Evolutionary conservation across 2,888 invertebrate genomes (phyloP).

Genomic region (Callinectes sapidus): DNA sequence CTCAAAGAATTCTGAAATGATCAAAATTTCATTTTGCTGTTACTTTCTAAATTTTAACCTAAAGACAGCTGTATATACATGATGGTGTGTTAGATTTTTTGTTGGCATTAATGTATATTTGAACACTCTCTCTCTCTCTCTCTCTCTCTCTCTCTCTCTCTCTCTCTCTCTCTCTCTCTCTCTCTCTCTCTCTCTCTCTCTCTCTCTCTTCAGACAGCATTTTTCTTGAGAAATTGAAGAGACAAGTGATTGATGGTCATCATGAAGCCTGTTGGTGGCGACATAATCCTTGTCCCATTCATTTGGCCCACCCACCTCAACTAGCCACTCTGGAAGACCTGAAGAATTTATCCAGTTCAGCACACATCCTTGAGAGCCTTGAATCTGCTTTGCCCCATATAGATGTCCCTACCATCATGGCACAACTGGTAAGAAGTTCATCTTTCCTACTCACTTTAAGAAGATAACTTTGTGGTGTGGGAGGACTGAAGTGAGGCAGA

Average conservation of each 20-base stretch:
- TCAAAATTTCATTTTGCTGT: not conserved
- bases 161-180: slow-evolving; percentile 16
- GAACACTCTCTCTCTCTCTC: not conserved
- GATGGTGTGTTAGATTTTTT: not conserved
- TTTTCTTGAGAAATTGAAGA: slow-evolving; percentile 8
- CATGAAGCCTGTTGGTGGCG: slow-evolving; percentile 58
- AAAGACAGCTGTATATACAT: not conserved
- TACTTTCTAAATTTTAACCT: not conserved
- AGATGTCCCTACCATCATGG: slow-evolving; percentile 22
- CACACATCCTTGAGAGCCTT: slow-evolving; percentile 35
- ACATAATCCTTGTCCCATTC: slow-evolving; percentile 40
- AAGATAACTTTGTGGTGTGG: not conserved
- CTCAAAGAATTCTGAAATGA: not conserved
- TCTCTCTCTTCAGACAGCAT: not conserved
- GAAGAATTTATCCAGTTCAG: slow-evolving; percentile 51
- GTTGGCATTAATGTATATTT: not conserved
- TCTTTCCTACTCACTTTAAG: not conserved
- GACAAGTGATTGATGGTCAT: slow-evolving; percentile 40
- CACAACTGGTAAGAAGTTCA: slow-evolving; percentile 49
- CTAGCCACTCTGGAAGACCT: slow-evolving; percentile 46
- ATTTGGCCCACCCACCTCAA: slow-evolving; percentile 39
- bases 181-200: not conserved
- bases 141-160: not conserved
- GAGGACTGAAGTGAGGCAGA: not conserved
- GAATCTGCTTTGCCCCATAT: slow-evolving; percentile 52